Base-by-base conservation (phyloP, 2,888 invertebrate genomes). In the Pocota personata region DNA sequence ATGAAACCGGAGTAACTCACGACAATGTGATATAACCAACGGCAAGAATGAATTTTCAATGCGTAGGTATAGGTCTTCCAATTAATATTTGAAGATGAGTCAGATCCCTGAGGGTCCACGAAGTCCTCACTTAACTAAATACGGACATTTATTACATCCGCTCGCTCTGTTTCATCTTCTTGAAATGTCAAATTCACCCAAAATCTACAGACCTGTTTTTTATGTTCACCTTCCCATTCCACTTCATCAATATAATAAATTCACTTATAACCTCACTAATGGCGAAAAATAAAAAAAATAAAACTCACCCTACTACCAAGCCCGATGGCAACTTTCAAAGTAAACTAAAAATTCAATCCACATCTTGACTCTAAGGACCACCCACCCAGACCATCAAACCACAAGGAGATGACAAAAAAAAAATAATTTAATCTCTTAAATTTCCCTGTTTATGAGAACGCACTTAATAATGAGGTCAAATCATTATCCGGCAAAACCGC, bases 381-480 rank as follows among this genome's bases (percentile, higher is more conserved):
- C 52, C 62, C 32, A 52, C 8, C n/a, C 8, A 5, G 30, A 24
- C n/a, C n/a, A 14, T 58, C 35, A 50, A n/a, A 64, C 64, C 64
- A 66, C 71, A 72, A 58, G 64, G 50, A 60, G 66, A 66, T 21
- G 50, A 50, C 35, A 40, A 7, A 46, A 32, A 40, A 35, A 27
- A 32, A 60, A 84, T 71, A 76, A 84, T 71, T 84, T 76, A 84
- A 80, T 84, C 84, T 84, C 64, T 76, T 80, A 84, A 80, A 84
- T 84, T 84, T 76, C 43, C 52, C 75, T 84, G 84, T 84, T 84
- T 80, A 84, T 80, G 71, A 80, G 76, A 72, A 86, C 86, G 82
- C 86, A 86, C 86, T 86, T 82, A 76, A 86, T 82, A 86, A 86
- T 86, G 86, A 82, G 86, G 82, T 82, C 86, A 86, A 86, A 86